phyloP scores from a whole-genome alignment of 2,888 invertebrate genomes.

The Litoditis marina region DNA sequence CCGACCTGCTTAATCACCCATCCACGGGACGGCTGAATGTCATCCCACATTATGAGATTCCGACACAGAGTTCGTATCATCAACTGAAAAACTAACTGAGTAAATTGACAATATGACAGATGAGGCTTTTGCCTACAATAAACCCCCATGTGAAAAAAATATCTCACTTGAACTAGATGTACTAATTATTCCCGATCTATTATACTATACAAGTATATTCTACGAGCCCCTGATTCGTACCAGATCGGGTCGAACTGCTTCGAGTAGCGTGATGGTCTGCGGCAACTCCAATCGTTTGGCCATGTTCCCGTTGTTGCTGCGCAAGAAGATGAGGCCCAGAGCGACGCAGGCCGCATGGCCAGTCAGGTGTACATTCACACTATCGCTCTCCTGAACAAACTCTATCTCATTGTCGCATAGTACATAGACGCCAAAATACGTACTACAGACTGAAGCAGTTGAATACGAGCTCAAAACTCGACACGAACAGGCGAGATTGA shows the following conservation, averaged over 20 bases:
- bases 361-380: conserved; percentile 89
- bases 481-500: background rate
- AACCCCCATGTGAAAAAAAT: too few species aligned
- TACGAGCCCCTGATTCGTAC: conserved; percentile 1
- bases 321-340: conserved; percentile 85
- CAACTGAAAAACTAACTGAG: conserved; percentile 21
- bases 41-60: conserved; percentile 48
- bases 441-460: too few species aligned
- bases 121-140: too few species aligned
- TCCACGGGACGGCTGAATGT: conserved; percentile 31
- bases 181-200: too few species aligned
- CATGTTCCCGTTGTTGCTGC: conserved; percentile 77
- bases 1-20: conserved; percentile 42
- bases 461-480: too few species aligned
- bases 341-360: conserved; percentile 92
- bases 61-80: conserved; percentile 43
- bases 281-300: conserved; percentile 88
- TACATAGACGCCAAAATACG: too few species aligned
- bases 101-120: background rate
- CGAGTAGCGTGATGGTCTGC: conserved; percentile 81
- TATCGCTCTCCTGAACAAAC: conserved; percentile 65
- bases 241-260: conserved; percentile 70
- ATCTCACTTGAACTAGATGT: too few species aligned
- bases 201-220: too few species aligned
- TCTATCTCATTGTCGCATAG: too few species aligned